Conservation (phyloP, 2,113 vertebrate species). For the Paratilapia polleni region DNA sequence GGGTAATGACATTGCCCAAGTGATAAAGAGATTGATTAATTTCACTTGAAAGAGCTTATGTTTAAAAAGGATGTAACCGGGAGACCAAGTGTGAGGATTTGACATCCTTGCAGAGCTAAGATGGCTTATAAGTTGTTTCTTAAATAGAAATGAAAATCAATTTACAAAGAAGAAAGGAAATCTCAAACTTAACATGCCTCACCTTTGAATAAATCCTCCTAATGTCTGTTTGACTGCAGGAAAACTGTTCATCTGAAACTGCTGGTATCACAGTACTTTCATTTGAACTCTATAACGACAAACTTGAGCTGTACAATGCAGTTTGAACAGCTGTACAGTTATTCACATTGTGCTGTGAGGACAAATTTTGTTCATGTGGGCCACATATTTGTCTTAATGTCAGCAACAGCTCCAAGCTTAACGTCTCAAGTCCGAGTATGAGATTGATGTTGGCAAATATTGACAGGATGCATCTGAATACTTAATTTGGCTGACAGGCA, state of each 20-base stretch:
- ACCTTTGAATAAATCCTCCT: slow-evolving; percentile 26
- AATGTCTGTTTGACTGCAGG: neutral
- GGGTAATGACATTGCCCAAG: slow-evolving; percentile 90
- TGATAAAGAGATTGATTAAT: slow-evolving; percentile 98
- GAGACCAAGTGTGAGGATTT: slow-evolving; percentile 68
- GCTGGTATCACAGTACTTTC: neutral
- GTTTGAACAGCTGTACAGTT: neutral
- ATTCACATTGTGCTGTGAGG: neutral
- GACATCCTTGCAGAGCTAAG: slow-evolving; percentile 57
- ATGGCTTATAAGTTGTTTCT: slow-evolving; percentile 58
- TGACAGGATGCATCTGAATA: slow-evolving; percentile 37
- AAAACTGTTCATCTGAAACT: neutral
- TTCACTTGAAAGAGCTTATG: slow-evolving; percentile 90
- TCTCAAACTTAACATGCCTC: slow-evolving; percentile 21
- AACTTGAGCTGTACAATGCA: neutral
- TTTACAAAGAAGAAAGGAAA: slow-evolving; percentile 43
- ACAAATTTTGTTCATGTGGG: neutral
- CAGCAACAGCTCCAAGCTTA: neutral
- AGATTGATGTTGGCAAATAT: slow-evolving; percentile 6
- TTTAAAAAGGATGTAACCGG: slow-evolving; percentile 85
- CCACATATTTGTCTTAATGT: neutral
- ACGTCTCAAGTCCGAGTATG: neutral
- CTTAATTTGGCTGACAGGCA: slow-evolving; percentile 26
- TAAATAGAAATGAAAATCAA: slow-evolving; percentile 60
- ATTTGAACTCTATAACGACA: neutral